Evolutionary conservation across 92 coral and sea anemone genomes (phyloP).

Genomic region (Montipora capitata): DNA sequence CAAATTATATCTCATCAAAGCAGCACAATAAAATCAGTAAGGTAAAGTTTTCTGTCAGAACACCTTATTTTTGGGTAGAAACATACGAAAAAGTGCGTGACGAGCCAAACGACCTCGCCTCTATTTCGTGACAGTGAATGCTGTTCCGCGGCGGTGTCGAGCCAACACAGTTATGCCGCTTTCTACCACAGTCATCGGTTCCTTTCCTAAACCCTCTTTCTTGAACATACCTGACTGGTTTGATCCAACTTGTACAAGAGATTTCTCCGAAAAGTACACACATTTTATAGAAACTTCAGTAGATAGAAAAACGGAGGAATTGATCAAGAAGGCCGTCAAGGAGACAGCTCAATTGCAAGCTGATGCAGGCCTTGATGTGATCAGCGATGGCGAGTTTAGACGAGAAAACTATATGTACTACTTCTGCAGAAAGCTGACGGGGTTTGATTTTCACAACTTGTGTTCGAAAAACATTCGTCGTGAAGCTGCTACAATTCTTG

Average conservation of each 20-base stretch:
- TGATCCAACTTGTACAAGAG: constrained; percentile 6
- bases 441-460: constrained; percentile 84
- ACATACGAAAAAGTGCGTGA: too few relatives aligned
- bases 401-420: constrained; percentile 86
- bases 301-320: constrained; percentile 41
- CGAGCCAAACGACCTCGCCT: not conserved
- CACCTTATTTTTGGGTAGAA: too few relatives aligned
- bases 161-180: constrained; percentile 64
- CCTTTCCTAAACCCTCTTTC: constrained; percentile 90
- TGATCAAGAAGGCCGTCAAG: constrained; percentile 68
- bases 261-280: constrained; percentile 49
- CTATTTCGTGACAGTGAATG: too few relatives aligned
- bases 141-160: not conserved
- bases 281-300: constrained; percentile 10
- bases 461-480: constrained; percentile 61
- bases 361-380: constrained; percentile 82
- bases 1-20: too few relatives aligned
- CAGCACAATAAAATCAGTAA: too few relatives aligned
- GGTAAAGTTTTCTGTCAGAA: too few relatives aligned
- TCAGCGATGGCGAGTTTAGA: constrained; percentile 92
- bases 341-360: constrained; percentile 71
- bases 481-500: constrained; percentile 70
- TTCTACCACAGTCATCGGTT: constrained; percentile 87
- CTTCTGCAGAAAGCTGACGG: constrained; percentile 86
- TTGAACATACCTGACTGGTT: constrained; percentile 87